These are phyloP conservation scores for Neogale vison DNA, from an alignment of 2,113 vertebrate genomes.

Conservation along the genomic window DNA sequence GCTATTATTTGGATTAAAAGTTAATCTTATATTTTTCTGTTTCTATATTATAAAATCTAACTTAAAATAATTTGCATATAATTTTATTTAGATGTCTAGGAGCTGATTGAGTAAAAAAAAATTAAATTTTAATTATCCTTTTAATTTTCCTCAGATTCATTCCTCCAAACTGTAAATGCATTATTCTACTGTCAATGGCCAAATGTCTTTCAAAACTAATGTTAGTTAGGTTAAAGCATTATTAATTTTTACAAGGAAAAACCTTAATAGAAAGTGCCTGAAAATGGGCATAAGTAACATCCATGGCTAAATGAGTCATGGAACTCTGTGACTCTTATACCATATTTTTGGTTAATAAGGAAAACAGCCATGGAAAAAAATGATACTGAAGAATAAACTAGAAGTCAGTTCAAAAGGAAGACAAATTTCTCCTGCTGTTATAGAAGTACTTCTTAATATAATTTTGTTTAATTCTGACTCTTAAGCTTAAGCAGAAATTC, in stretches of 20 bases:
- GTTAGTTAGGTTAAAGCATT: background rate
- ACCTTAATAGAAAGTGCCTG: background rate
- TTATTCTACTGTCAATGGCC: background rate
- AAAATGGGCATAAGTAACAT: background rate
- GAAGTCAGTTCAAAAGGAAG: slow-evolving; percentile 40
- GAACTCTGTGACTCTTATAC: background rate
- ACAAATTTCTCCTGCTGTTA: slow-evolving; percentile 49
- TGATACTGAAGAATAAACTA: slow-evolving; percentile 36
- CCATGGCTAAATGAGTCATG: background rate
- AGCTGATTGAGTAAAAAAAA: background rate
- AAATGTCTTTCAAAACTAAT: slow-evolving; percentile 15
- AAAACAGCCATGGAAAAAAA: background rate
- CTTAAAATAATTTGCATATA: background rate
- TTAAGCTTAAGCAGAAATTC: slow-evolving; percentile 64
- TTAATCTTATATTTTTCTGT: background rate
- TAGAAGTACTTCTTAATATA: slow-evolving; percentile 52
- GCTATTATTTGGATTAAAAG: slow-evolving; percentile 13
- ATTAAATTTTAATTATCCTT: slow-evolving; percentile 13
- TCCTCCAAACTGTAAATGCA: background rate
- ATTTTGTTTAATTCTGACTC: slow-evolving; percentile 67
- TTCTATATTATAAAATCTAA: slow-evolving; percentile 14
- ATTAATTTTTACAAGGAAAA: background rate
- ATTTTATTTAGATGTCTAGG: background rate
- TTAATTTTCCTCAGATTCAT: background rate
- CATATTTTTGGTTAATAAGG: slow-evolving; percentile 2